Evolutionary conservation across 2,113 vertebrate genomes (phyloP), one percentile per base, ranked within the genome.

Genomic region (Chiloscyllium plagiosum): DNA sequence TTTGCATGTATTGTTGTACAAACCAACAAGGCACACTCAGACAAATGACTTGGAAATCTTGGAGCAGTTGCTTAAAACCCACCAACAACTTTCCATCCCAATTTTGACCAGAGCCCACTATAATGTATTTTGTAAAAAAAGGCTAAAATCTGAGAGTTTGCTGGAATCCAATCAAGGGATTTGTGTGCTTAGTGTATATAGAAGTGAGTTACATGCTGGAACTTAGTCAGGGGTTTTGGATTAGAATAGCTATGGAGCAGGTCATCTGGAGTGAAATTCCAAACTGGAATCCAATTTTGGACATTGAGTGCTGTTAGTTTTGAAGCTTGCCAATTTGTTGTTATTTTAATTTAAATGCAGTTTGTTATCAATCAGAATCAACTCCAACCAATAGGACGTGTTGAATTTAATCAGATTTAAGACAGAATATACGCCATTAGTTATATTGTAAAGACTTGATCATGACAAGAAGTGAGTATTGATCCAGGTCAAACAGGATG

Each of bases 1-100:
- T 20, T 42, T 95, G 37, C 29, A 66, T 89, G 37, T 93, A 93
- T 93, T 93, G 56, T n/a, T n/a, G n/a, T 93, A 37, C 33, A 93
- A 89, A 56, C 86, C 90, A 20, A n/a, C 29, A 66, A 61, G 56
- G 90, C 47, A 17, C 33, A 66, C 56, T 66, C 17, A n/a, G 33
- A 69, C 20, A 69, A 66, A 69, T 68, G 90, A n/a, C 0, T 22
- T 37, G n/a, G 26, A 42, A 94, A 68, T 37, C 92, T 37, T 20
- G 24, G 26, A 61, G 26, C 10, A 50, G 19, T 19, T 87, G 42
- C 47, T 50, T 89, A 89, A 50, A 56, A 83, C 17, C 37, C 52
- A 90, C 52, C 26, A 90, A 33, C 2, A 61, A 29, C 50, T 56
- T 89, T 89, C 86, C 24, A 29, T 17, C 56, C n/a, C 29, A n/a